Base-by-base conservation (phyloP, 1,140 invertebrate species). In the Bombus superbus region DNA sequence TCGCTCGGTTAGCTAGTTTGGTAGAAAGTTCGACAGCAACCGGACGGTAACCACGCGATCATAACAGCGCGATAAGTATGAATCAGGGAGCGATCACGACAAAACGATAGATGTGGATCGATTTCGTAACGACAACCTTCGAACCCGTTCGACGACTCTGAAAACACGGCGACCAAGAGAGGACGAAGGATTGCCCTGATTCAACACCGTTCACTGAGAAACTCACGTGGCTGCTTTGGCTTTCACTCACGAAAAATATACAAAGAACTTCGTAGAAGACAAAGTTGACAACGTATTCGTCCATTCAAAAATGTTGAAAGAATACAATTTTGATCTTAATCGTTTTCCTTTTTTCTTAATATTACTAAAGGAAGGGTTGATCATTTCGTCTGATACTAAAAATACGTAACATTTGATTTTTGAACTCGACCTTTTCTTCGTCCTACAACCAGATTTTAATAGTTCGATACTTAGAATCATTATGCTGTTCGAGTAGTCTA, bases 71-170 rank as follows among this genome's bases (percentile, higher is more conserved):
- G 76, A 69, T 80, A 72, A 80, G 76, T 59, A 64, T 62, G 66
- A 85, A 62, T 79, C 76, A 76, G 76, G 38, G 53, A 79, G 38
- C 38, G 79, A 74, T 59, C 84, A 32, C 57, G 66, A 57, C 57
- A 28, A 53, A 81, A 68, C 79, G 59, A 68, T 44, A 57, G 62
- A 81, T 57, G n/a, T 47, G 71, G 42, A 74, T 81, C 69, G 66
- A 85, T 85, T 85, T 85, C 83, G 83, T 85, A 85, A 85, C 69
- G 77, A 44, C 76, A 85, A 85, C 83, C 83, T 85, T 85, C 83
- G 84, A 85, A 85, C 84, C 84, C 69, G 84, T 85, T 81, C 79
- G 76, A 72, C 83, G 68, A 47, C 76, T 85, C 62, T 81, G 84
- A 74, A 85, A 85, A 85, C 44, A 81, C 78, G 53, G 18, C 53